Percentiles rank a stretch among this genome's conserved stretches.
These are phyloP conservation scores for Junonia oenone DNA, from an alignment of 2,888 invertebrate species.

Conservation along the genomic window DNA sequence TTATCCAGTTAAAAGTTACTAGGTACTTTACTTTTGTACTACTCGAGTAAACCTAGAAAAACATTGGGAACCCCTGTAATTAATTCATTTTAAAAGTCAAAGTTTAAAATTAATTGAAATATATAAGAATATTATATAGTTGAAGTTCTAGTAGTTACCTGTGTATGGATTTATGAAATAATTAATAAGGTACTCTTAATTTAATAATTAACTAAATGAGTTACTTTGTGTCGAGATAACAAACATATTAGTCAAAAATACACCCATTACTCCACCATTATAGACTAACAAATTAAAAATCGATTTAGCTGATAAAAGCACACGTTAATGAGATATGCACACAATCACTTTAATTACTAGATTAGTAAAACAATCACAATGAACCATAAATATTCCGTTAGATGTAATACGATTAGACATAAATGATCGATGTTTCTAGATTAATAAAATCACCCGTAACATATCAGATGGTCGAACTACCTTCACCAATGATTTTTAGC, in stretches of 20 bases:
- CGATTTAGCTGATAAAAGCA: conserved; percentile 24
- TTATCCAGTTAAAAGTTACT: too few species aligned
- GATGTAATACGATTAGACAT: conserved; percentile 8
- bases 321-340: conserved; percentile 31
- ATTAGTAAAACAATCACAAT: conserved; percentile 22
- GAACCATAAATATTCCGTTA: conserved; percentile 25
- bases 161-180: not conserved
- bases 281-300: conserved; percentile 25
- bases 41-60: not conserved
- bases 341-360: conserved; percentile 18
- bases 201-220: conserved; percentile 5
- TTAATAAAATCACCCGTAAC: conserved; percentile 13
- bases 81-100: not conserved
- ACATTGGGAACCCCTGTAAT: not conserved
- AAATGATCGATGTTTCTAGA: not conserved
- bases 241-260: conserved; percentile 61
- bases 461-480: conserved; percentile 34
- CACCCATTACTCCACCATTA: conserved; percentile 60
- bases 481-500: conserved; percentile 60
- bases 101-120: not conserved
- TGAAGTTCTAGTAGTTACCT: not conserved
- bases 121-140: not conserved
- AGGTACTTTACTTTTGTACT: too few species aligned
- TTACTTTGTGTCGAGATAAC: conserved; percentile 1
- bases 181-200: not conserved